phyloP scores from a whole-genome alignment of 2,113 vertebrate species.

The Dasyornis broadbenti region DNA sequence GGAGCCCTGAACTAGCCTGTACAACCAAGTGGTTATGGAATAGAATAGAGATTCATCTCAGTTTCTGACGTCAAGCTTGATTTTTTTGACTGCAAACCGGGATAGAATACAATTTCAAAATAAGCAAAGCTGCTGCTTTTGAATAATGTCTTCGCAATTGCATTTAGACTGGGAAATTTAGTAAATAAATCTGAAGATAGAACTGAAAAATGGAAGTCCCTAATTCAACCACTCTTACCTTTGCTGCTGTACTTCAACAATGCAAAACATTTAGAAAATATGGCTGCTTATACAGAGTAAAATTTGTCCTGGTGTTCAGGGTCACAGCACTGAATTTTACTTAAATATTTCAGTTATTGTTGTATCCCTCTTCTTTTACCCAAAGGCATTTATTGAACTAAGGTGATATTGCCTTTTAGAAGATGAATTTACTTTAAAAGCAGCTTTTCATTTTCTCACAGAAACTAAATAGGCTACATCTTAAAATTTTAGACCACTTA shows the following conservation, averaged over 20 bases:
- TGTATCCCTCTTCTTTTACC: background rate
- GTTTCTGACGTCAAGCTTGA: background rate
- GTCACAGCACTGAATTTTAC: background rate
- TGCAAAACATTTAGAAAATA: background rate
- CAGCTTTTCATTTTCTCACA: background rate
- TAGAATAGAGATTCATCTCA: background rate
- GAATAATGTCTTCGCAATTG: background rate
- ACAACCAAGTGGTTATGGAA: background rate
- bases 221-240: background rate
- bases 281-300: background rate
- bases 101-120: background rate
- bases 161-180: background rate
- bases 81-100: background rate
- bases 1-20: background rate
- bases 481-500: background rate
- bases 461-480: background rate
- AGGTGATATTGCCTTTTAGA: background rate
- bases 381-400: background rate
- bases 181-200: background rate
- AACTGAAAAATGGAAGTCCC: background rate
- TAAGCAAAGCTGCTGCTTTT: background rate
- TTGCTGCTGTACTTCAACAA: background rate
- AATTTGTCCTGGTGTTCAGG: background rate
- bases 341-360: background rate
- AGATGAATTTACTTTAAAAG: background rate